Conservation (phyloP, 2,888 invertebrate species). For the Cheilosia urbana region DNA sequence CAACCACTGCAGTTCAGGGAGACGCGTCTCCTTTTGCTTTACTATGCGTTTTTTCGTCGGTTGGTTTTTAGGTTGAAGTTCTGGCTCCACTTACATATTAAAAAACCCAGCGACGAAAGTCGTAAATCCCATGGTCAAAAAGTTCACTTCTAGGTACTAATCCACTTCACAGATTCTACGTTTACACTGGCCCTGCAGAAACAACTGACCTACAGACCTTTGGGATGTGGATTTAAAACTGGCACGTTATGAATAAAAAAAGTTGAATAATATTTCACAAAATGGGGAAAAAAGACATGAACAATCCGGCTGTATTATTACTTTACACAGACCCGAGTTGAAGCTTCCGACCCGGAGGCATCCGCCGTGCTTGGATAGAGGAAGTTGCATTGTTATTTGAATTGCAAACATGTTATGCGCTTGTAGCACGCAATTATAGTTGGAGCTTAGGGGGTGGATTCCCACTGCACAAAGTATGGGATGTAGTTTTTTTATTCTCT, state of each 20-base stretch:
- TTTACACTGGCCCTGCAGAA: neutral
- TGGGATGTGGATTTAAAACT: conserved; percentile 52
- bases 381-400: conserved; percentile 73
- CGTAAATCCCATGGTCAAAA: conserved; percentile 52
- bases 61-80: conserved; percentile 19
- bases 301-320: conserved; percentile 59
- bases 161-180: conserved; percentile 43
- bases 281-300: conserved; percentile 31
- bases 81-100: conserved; percentile 36
- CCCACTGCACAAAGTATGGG: conserved; percentile 30
- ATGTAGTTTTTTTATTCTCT: neutral
- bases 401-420: conserved; percentile 73
- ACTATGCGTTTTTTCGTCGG: conserved; percentile 15
- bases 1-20: neutral
- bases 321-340: conserved; percentile 66
- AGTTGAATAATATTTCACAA: neutral
- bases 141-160: conserved; percentile 59
- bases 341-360: conserved; percentile 65
- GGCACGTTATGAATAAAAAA: conserved; percentile 5
- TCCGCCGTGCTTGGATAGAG: conserved; percentile 57
- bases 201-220: conserved; percentile 25
- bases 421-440: conserved; percentile 73
- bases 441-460: conserved; percentile 57
- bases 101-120: conserved; percentile 47
- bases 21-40: conserved; percentile 2